Conservation (phyloP, 2,797 vertebrate genomes). For the Furcifer pardalis region DNA sequence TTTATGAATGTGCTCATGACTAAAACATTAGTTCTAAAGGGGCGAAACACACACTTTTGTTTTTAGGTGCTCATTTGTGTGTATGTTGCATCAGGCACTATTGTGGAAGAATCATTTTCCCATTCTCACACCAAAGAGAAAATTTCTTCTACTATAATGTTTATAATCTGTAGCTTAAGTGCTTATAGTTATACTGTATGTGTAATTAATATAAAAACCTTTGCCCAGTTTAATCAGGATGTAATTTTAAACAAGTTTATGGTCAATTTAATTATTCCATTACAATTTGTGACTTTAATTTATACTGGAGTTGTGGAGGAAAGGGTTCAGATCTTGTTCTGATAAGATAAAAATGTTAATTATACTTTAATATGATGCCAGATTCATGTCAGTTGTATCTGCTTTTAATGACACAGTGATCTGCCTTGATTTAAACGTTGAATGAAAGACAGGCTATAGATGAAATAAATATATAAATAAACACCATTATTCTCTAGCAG, state of each 20-base stretch:
- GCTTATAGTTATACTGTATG: not conserved
- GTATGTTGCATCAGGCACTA: not conserved
- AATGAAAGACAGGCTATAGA: too few species aligned
- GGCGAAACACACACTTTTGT: not conserved
- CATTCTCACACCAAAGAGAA: not conserved
- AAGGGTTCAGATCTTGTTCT: not conserved
- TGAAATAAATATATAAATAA: too few species aligned
- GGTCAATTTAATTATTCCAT: not conserved
- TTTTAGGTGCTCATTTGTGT: too few species aligned
- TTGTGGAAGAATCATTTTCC: not conserved
- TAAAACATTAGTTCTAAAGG: not conserved
- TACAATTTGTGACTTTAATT: not conserved
- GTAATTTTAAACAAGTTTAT: not conserved
- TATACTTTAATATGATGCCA: too few species aligned
- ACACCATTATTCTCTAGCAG: not conserved
- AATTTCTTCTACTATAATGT: not conserved
- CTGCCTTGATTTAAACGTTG: too few species aligned
- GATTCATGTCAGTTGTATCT: too few species aligned
- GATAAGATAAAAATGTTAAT: too few species aligned
- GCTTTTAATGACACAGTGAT: too few species aligned
- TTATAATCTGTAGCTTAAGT: not conserved
- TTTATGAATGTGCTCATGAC: not conserved
- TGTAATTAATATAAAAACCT: not conserved
- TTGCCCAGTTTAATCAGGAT: not conserved
- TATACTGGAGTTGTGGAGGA: not conserved